Base-by-base conservation (phyloP, 2,113 vertebrate species). In the Sphaerodactylus townsendi region DNA sequence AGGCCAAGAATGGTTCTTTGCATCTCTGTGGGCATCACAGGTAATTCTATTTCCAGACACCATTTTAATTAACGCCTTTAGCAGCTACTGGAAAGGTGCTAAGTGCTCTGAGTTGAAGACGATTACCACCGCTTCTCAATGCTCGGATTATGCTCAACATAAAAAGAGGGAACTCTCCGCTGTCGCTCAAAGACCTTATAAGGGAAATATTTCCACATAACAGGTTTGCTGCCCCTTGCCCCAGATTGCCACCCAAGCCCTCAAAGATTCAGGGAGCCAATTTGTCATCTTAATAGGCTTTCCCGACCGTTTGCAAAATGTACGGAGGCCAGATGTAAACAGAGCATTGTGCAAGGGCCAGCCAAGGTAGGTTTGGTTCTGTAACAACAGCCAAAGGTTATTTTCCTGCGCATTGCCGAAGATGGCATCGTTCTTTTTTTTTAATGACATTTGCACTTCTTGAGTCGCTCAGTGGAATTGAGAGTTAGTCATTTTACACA, bases 61-160 rank as follows among this genome's bases (percentile, higher is more conserved):
- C 84, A 39, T 30, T 66, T 73, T 80, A 66, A 85, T 44, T 73
- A 66, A 73, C 56, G 69, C 59, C 37, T 59, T 79, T 85, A 66
- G 77, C 84, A 66, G 25, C 59, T 71, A 50, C 84, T 44, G 17
- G 33, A 41, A 46, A 68, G 77, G 71, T 41, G 84, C 84, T 41
- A 85, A 79, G 68, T 41, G 77, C 44, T 41, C 44, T 35, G 25
- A 79, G 46, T 10, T 66, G 59, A 74, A 79, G 33, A 64, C 21
- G 33, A 79, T 85, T 66, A 79, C 77, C 76, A 78, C 76, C 76
- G 48, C 76, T 37, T 71, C 75, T 48, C 41, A 19, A 28, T 21
- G 7, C 77, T 80, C 66, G 44, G n/a, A 74, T 65, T 74, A 19
- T 14, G 1, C 17, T 1, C 23, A 62, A 79, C 33, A 28, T 56